Conservation (phyloP, 2,797 vertebrate species). For the Dendrocincla fuliginosa region DNA sequence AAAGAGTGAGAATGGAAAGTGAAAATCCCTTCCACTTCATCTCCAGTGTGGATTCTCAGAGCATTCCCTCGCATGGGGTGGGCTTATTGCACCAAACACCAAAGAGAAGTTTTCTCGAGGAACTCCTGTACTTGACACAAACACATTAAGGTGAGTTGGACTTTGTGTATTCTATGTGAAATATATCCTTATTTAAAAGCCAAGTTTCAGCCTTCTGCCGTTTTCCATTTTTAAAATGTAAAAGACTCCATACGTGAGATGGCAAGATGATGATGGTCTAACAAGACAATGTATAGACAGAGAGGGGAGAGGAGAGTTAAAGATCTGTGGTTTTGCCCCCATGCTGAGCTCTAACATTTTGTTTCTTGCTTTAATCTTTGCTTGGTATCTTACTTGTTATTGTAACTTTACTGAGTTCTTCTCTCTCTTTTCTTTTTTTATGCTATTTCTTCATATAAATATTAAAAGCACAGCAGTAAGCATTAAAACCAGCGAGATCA, state of each 20-base stretch:
- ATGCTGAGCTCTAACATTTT: not conserved
- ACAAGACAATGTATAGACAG: not conserved
- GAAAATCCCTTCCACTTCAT: not conserved
- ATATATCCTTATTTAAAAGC: not conserved
- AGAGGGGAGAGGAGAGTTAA: not conserved
- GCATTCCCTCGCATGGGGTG: not conserved
- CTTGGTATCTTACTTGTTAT: slow-evolving; percentile 36
- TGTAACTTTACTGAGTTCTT: slow-evolving; percentile 41
- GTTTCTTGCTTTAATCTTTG: slow-evolving; percentile 22
- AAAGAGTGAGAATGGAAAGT: not conserved
- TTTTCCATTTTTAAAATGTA: not conserved
- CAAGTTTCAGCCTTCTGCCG: not conserved
- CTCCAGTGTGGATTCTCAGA: not conserved
- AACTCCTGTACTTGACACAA: not conserved
- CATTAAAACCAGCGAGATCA: slow-evolving; percentile 7
- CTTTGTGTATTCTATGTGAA: not conserved
- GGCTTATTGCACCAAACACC: not conserved
- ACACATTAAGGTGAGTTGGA: not conserved
- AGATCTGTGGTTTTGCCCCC: not conserved
- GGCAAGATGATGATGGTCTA: not conserved
- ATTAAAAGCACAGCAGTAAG: slow-evolving; percentile 47
- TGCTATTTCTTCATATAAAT: slow-evolving; percentile 20
- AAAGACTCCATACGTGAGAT: not conserved
- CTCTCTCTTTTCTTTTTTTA: not conserved
- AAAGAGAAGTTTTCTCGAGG: not conserved